These are phyloP conservation scores for Pantherophis alleghaniensis DNA, from an alignment of 2,797 vertebrate species.

Conservation along the genomic window DNA sequence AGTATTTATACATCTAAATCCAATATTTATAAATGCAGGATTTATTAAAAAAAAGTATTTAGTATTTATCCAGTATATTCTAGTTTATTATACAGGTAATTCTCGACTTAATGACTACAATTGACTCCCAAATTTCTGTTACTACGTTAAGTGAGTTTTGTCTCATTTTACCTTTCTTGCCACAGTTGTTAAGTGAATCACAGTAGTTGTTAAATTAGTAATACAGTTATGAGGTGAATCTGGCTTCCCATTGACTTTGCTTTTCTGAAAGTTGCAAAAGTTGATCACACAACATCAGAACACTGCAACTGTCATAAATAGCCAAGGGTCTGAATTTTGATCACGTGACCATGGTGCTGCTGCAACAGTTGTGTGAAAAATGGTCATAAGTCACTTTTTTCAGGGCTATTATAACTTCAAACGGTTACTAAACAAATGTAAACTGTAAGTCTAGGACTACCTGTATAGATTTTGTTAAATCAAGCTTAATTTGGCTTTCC, in stretches of 20 bases:
- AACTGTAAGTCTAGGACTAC: neutral
- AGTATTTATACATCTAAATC: neutral
- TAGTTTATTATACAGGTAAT: neutral
- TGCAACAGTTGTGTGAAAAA: neutral
- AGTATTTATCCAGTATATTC: neutral
- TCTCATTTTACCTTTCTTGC: neutral
- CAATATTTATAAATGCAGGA: neutral
- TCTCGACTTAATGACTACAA: neutral
- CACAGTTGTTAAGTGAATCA: neutral
- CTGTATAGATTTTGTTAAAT: neutral
- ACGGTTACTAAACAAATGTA: neutral
- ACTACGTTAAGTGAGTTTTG: neutral
- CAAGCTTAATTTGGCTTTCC: neutral
- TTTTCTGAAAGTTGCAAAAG: no score
- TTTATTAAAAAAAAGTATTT: no score
- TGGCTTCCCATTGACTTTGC: no score
- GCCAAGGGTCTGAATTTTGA: neutral
- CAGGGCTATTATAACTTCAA: neutral
- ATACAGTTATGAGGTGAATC: neutral
- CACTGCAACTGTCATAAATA: neutral
- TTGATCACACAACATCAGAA: neutral
- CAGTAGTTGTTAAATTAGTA: neutral
- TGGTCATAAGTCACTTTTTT: neutral
- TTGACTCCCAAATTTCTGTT: neutral
- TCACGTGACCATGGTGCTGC: neutral